phyloP scores from a whole-genome alignment of 1,140 invertebrate species.

The Drosophila suzukii region DNA sequence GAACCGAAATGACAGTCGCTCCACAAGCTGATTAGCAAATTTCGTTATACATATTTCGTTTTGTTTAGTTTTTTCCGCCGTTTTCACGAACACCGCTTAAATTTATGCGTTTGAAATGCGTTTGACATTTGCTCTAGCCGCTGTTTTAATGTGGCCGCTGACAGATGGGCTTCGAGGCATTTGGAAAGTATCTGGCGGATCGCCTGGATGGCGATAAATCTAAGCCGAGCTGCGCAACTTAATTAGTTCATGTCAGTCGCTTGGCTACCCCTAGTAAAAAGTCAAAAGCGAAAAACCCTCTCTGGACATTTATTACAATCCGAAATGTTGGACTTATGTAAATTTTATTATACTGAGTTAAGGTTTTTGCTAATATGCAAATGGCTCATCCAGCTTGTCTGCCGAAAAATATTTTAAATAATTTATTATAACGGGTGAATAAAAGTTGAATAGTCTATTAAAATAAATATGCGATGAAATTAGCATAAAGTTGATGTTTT shows the following conservation, averaged over 20 bases:
- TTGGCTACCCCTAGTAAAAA: slow-evolving; percentile 36
- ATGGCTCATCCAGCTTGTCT: slow-evolving; percentile 25
- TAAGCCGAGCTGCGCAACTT: slow-evolving; percentile 69
- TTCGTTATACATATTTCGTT: slow-evolving; percentile 2
- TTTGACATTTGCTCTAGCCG: slow-evolving; percentile 58
- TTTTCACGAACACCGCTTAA: slow-evolving; percentile 36
- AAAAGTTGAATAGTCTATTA: slow-evolving; percentile 37
- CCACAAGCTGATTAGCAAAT: slow-evolving; percentile 53
- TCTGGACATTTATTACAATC: slow-evolving; percentile 42
- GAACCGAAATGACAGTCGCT: slow-evolving; percentile 47
- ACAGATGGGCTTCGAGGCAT: slow-evolving; percentile 45
- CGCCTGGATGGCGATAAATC: slow-evolving; percentile 63
- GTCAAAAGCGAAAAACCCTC: slow-evolving; percentile 19
- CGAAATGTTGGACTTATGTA: slow-evolving; percentile 44
- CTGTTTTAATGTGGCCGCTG: slow-evolving; percentile 40
- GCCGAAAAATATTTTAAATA: slow-evolving; percentile 40
- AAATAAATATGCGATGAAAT: slow-evolving; percentile 56
- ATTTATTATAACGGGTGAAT: slow-evolving; percentile 57
- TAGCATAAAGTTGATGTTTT: slow-evolving; percentile 38
- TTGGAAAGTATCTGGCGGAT: slow-evolving; percentile 62
- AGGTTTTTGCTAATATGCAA: slow-evolving; percentile 53
- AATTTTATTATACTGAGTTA: slow-evolving; percentile 31
- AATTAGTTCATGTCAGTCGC: slow-evolving; percentile 74
- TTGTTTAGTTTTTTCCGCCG: not conserved
- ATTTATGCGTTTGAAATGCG: slow-evolving; percentile 63